Evolutionary conservation across 2,113 vertebrate species (phyloP), one percentile per base, ranked within the genome.

Genomic region (Aplodontia rufa): DNA sequence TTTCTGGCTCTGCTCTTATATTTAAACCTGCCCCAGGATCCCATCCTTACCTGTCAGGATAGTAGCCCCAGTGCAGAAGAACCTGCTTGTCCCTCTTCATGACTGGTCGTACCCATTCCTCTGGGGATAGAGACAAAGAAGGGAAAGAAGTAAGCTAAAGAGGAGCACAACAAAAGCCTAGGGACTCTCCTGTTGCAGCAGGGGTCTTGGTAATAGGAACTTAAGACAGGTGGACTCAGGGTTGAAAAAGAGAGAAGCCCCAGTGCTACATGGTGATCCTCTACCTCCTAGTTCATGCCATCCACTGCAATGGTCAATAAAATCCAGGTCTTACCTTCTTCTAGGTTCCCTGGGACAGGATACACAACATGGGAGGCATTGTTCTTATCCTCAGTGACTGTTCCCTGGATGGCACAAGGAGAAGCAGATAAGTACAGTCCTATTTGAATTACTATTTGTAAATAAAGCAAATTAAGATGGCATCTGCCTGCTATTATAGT

Each of bases 31-130:
- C 68, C n/a, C 42, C 20, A 80, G 82, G 26, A 64, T 35, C 78
- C 69, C 42, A 20, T 80, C 60, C 97, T 98, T 95, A 99, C 99
- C 99, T 99, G 98, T 99, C 99, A 12, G 99, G 99, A 97, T 99
- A 99, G 97, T 99, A 99, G 68, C 99, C 99, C 99, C 99, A 99
- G 97, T 99, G 99, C 80, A 99, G 99, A 96, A 99, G 98, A 96
- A 99, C 99, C 97, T 99, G 99, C 92, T 99, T 99, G 97, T 99
- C 99, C 20, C 99, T 99, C 98, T 99, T 99, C 99, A 99, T 99
- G 89, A 99, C 99, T 0, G 99, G 99, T 66, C 99, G 99, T n/a
- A 99, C 99, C 99, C 99, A 99, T 98, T 99, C 99, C 98, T 99
- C 99, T 99, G 98, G 0, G 30, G 49, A 97, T 0, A 97, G 90